phyloP scores from a whole-genome alignment of 2,113 vertebrate genomes.

The Seriola quinqueradiata region DNA sequence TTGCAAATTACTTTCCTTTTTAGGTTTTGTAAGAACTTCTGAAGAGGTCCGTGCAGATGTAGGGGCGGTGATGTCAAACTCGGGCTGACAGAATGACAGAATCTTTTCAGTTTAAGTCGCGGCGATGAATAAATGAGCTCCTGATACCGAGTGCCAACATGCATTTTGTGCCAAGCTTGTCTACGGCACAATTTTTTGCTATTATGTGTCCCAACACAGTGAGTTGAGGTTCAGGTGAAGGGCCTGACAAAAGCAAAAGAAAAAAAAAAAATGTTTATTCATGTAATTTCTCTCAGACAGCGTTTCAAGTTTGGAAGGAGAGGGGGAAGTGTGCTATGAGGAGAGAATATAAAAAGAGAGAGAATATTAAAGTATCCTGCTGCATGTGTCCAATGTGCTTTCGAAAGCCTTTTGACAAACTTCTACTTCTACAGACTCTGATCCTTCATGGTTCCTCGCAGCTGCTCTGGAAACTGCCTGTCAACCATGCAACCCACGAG shows the following conservation, averaged over 20 bases:
- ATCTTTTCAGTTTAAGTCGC: slow-evolving; percentile 35
- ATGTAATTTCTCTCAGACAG: not conserved
- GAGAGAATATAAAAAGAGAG: not conserved
- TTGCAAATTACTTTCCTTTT: slow-evolving; percentile 1
- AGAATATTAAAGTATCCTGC: too few relatives aligned
- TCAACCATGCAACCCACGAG: too few relatives aligned
- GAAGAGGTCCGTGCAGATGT: slow-evolving; percentile 19
- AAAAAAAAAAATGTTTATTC: slow-evolving; percentile 7
- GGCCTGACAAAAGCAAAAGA: not conserved
- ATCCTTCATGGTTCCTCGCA: too few relatives aligned
- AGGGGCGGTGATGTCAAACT: slow-evolving; percentile 39
- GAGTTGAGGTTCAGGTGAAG: slow-evolving; percentile 25
- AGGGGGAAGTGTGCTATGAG: not conserved
- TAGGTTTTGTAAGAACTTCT: slow-evolving; percentile 6
- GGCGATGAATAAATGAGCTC: slow-evolving; percentile 40
- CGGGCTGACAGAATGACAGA: slow-evolving; percentile 45
- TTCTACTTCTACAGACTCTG: too few relatives aligned
- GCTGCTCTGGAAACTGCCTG: too few relatives aligned
- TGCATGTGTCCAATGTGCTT: too few relatives aligned
- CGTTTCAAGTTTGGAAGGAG: not conserved
- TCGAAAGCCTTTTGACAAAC: too few relatives aligned
- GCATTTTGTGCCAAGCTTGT: slow-evolving; percentile 3
- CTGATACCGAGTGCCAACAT: slow-evolving; percentile 30
- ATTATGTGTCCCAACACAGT: not conserved
- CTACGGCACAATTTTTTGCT: not conserved